A percentile compares a stretch with the other conserved stretches of the same genome.
Evolutionary conservation across 2,797 vertebrate species (phyloP).

Genomic region (Podargus strigoides): DNA sequence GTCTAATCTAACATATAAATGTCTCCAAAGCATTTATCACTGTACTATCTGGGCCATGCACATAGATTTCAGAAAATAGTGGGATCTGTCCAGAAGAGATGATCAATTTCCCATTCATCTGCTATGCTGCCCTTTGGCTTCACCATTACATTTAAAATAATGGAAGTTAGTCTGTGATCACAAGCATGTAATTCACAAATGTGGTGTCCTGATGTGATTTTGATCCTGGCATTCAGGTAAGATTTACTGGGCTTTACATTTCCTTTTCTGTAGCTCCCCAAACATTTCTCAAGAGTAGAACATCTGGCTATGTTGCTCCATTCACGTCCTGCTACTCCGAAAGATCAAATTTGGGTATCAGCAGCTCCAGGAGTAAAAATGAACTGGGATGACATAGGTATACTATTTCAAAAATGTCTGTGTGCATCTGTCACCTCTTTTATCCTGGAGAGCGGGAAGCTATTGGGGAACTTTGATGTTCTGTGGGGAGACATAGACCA

Average conservation of each 20-base stretch:
- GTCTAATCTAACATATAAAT: background rate
- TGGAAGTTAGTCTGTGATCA: background rate
- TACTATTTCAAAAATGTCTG: background rate
- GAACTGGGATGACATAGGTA: background rate
- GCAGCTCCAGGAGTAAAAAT: background rate
- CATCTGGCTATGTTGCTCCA: background rate
- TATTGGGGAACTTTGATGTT: background rate
- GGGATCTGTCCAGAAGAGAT: background rate
- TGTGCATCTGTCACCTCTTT: background rate
- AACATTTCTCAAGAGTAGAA: background rate
- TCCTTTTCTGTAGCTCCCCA: background rate
- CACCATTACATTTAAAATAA: background rate
- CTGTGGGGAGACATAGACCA: background rate
- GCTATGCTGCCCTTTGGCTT: background rate
- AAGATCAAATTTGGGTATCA: background rate
- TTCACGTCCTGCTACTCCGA: background rate
- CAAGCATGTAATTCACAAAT: background rate
- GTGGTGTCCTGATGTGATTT: background rate
- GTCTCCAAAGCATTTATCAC: background rate
- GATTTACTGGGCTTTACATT: background rate
- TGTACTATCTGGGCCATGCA: background rate
- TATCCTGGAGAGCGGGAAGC: background rate
- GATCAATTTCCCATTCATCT: background rate
- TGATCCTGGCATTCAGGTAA: background rate
- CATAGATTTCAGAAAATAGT: background rate